These are phyloP conservation scores for Netelia melanura DNA, from an alignment of 2,888 invertebrate genomes.

Conservation along the genomic window DNA sequence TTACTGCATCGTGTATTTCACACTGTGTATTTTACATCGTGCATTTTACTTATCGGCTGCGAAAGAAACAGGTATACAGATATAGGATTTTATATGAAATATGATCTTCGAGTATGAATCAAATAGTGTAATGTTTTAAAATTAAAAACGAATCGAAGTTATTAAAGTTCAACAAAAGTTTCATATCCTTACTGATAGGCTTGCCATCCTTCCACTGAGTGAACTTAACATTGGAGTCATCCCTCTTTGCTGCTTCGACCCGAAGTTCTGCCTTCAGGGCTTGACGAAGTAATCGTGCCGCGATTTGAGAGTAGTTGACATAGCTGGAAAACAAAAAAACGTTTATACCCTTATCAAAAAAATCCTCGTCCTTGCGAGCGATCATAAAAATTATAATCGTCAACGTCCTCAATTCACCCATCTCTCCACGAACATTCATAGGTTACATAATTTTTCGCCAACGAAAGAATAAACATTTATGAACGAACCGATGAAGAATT, in stretches of 20 bases:
- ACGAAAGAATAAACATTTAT: constrained; percentile 31
- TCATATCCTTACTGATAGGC: constrained; percentile 90
- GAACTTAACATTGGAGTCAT: constrained; percentile 91
- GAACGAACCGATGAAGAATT: constrained; percentile 47
- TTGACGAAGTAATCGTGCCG: constrained; percentile 93
- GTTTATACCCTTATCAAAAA: neutral
- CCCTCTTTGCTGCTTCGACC: constrained; percentile 91
- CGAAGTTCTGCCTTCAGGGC: constrained; percentile 92
- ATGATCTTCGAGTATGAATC: constrained; percentile 26
- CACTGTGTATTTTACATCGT: constrained; percentile 67
- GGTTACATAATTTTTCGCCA: constrained; percentile 68
- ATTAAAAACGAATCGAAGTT: constrained; percentile 16
- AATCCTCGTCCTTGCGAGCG: neutral
- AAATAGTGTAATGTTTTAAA: neutral
- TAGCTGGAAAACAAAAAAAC: constrained; percentile 88
- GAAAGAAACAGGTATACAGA: constrained; percentile 68
- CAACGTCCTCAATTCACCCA: constrained; percentile 9
- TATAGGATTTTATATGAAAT: constrained; percentile 22
- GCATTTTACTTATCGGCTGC: constrained; percentile 76
- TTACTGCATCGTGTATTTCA: constrained; percentile 72
- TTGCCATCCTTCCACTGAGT: constrained; percentile 97
- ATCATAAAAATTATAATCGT: constrained; percentile 1
- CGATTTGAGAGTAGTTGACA: constrained; percentile 98
- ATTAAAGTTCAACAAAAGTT: neutral
- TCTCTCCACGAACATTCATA: constrained; percentile 43